Base-by-base conservation (phyloP, 2,888 invertebrate species). In the Lacanobia oleracea region DNA sequence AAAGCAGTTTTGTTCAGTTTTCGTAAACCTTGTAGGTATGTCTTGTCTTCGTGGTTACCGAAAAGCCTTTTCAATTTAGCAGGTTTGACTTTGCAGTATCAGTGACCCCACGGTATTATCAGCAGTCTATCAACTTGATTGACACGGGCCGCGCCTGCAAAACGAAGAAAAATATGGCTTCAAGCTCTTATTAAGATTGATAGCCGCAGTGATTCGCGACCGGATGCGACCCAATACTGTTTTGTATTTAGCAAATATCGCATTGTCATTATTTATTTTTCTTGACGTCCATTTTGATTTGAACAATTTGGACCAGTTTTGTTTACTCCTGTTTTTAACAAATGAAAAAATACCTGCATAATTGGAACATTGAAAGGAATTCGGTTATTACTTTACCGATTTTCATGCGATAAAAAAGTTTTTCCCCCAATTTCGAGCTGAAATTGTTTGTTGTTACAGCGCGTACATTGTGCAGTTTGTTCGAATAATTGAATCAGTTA, bases 141-240 rank as follows among this genome's bases (percentile, higher is more conserved):
- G 94, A 94, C 94, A 91, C 87, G 85, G 88, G 89, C 89, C 91
- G 87, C 90, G 89, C 91, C 89, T 88, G 72, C 75, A 86, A 86
- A 89, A 89, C 88, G 90, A 91, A 92, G 91, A 92, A 94, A 94
- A 95, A 94, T 94, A 94, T 93, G 90, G 91, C 93, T 92, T 89
- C 91, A 89, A 89, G 88, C 89, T 84, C 90, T 92, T 93, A 95
- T 95, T 92, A 93, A 94, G 95, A 95, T 95, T 94, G 94, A 95
- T 95, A 89, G 89, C 77, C 75, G 57, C 70, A 83, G 79, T 80
- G 85, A 81, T 75, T 77, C 80, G 84, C 83, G 67, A 65, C 77
- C 87, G 88, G 88, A 87, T 86, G 85, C 68, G 87, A 75, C 87
- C 87, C 82, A 79, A 84, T 79, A 84, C 82, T 72, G 83, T 70